Conservation (phyloP, 2,888 invertebrate genomes). For the Caenorhabditis doughertyi region DNA sequence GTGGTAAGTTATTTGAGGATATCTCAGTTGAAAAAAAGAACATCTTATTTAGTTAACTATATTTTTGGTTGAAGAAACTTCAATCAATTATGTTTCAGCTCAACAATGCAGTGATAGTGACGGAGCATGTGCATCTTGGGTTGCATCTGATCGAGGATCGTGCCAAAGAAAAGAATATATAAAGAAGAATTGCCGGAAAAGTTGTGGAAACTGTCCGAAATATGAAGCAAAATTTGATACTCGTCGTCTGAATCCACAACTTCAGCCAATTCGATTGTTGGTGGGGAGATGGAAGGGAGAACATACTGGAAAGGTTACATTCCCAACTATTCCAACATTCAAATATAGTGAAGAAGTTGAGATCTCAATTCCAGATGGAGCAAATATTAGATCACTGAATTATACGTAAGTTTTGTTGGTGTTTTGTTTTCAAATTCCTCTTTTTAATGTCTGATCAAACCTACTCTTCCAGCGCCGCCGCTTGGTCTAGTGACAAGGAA, state of each 20-base stretch:
- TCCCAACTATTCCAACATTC: slow-evolving; percentile 66
- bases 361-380: slow-evolving; percentile 60
- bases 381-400: slow-evolving; percentile 50
- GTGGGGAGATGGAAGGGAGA: slow-evolving; percentile 64
- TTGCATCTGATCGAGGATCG: slow-evolving; percentile 42
- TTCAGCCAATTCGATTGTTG: slow-evolving; percentile 30
- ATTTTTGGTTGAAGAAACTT: no score
- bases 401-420: slow-evolving; percentile 45
- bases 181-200: slow-evolving; percentile 57
- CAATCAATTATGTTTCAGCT: slow-evolving; percentile 11
- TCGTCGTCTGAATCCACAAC: slow-evolving; percentile 46
- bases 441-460: not conserved
- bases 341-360: slow-evolving; percentile 64
- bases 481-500: slow-evolving; percentile 63
- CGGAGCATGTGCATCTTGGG: slow-evolving; percentile 52
- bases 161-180: slow-evolving; percentile 61
- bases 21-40: slow-evolving; percentile 43
- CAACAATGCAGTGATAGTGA: slow-evolving; percentile 55
- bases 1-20: slow-evolving; percentile 15
- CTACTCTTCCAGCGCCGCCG: slow-evolving; percentile 40
- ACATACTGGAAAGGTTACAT: slow-evolving; percentile 60
- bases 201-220: slow-evolving; percentile 53
- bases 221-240: slow-evolving; percentile 57
- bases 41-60: no score
- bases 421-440: no score